phyloP scores from a whole-genome alignment of 2,113 vertebrate genomes.

The Globicephala melas region DNA sequence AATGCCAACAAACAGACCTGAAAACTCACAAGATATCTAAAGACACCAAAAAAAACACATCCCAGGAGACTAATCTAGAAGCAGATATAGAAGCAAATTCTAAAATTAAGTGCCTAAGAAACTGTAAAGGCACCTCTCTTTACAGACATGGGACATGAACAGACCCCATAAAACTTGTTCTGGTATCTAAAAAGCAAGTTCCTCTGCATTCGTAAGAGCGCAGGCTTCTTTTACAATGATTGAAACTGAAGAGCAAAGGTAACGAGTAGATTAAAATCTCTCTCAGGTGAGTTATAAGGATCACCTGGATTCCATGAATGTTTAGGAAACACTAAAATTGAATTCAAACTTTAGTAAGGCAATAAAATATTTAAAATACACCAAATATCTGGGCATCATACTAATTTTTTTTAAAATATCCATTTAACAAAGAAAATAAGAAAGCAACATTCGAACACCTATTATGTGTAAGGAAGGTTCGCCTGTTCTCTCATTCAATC shows the following conservation, averaged over 20 bases:
- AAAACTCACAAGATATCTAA: not conserved
- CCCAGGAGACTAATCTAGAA: not conserved
- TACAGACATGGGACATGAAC: not conserved
- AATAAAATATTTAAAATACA: conserved; percentile 11
- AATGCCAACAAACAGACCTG: not conserved
- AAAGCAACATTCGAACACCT: not conserved
- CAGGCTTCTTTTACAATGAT: not conserved
- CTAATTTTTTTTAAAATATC: not conserved
- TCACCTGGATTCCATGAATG: not conserved
- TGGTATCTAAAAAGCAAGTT: conserved; percentile 32
- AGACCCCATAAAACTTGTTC: not conserved
- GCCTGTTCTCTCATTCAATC: not conserved
- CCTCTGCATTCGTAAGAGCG: not conserved
- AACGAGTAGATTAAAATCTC: not conserved
- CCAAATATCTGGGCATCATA: not conserved
- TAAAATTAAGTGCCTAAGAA: not conserved
- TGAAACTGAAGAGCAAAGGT: conserved; percentile 9
- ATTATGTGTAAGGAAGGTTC: not conserved
- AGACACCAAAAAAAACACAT: not conserved
- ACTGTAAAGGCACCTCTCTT: not conserved
- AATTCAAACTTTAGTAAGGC: not conserved
- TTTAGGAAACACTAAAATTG: not conserved
- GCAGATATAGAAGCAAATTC: not conserved
- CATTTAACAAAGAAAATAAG: not conserved
- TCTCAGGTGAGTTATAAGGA: not conserved